These are phyloP conservation scores for Conus canariensis DNA, from an alignment of 2,888 invertebrate genomes.

Conservation along the genomic window DNA sequence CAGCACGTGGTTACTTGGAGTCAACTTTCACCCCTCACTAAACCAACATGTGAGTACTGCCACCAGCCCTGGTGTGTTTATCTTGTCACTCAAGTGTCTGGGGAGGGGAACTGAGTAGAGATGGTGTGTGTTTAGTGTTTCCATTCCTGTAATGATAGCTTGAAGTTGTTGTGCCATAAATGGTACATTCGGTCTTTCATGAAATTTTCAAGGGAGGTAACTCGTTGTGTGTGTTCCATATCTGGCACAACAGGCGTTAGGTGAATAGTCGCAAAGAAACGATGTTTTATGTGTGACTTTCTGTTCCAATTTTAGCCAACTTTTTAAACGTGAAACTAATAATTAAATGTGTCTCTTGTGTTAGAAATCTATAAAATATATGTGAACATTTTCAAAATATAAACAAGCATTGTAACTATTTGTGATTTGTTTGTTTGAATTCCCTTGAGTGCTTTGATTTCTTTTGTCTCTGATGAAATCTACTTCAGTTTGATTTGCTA, in stretches of 20 bases:
- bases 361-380: too few species aligned
- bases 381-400: neutral
- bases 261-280: neutral
- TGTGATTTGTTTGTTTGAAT: neutral
- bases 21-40: constrained; percentile 4
- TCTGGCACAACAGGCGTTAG: neutral
- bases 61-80: neutral
- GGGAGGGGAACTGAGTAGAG: neutral
- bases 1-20: neutral
- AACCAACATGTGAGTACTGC: neutral
- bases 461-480: neutral
- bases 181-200: neutral
- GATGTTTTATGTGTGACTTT: too few species aligned
- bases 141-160: neutral
- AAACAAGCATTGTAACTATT: neutral
- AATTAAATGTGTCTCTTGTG: neutral
- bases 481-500: too few species aligned
- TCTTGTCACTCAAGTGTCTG: neutral
- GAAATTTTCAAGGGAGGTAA: neutral
- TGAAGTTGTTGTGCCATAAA: neutral
- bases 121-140: neutral
- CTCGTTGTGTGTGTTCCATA: neutral
- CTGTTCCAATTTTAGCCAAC: neutral
- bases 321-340: neutral
- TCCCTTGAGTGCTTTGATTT: neutral